phyloP scores from a whole-genome alignment of 2,113 vertebrate species.

The Romanogobio albipinnatus region DNA sequence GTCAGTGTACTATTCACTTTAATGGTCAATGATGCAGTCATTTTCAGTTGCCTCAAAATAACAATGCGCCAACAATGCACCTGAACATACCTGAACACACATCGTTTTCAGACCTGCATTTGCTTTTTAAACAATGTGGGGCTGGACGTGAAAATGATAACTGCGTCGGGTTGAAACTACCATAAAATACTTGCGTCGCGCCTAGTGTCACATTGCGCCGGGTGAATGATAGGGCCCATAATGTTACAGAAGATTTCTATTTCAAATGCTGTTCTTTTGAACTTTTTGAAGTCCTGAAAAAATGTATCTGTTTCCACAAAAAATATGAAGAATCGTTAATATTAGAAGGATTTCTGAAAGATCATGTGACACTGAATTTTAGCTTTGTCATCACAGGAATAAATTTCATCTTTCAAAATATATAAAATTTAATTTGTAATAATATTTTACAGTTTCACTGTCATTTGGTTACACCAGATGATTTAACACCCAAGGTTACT shows the following conservation, averaged over 20 bases:
- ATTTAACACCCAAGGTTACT: constrained; percentile 7
- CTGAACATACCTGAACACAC: no score
- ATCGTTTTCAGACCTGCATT: no score
- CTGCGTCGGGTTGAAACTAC: no score
- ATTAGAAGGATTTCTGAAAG: background rate
- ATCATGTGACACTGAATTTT: background rate
- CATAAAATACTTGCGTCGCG: no score
- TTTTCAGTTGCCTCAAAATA: no score
- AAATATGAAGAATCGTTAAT: background rate
- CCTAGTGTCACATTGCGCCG: no score
- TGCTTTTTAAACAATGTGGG: no score
- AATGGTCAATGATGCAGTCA: no score
- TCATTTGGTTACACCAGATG: background rate
- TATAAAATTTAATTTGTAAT: background rate
- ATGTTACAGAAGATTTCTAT: background rate
- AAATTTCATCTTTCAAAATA: background rate
- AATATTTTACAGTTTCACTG: background rate
- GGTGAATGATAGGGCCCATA: background rate
- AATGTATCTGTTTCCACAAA: no score
- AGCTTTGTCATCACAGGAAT: background rate
- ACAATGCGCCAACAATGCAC: no score
- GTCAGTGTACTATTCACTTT: no score
- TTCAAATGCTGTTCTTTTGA: background rate
- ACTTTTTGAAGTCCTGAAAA: background rate
- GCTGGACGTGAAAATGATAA: no score